A percentile compares a stretch with the other conserved stretches of the same genome.
These are phyloP conservation scores for Heliothis virescens DNA, from an alignment of 1,140 invertebrate genomes.

Conservation along the genomic window DNA sequence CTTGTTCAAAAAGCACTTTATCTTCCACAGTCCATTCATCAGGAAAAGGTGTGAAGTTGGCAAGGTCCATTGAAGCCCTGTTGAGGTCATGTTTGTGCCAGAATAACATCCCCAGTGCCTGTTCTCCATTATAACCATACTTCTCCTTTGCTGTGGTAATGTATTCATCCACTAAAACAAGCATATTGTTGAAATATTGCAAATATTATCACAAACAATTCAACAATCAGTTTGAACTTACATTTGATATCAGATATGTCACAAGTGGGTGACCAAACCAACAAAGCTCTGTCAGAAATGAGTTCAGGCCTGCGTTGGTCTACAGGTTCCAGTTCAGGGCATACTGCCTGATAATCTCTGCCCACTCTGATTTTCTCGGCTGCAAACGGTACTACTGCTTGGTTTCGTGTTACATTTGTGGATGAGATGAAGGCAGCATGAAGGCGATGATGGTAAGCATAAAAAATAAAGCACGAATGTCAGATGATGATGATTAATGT, in stretches of 20 bases:
- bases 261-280: conserved; percentile 97
- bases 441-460: conserved; percentile 83
- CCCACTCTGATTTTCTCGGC: conserved; percentile 97
- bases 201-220: conserved; percentile 18
- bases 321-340: conserved; percentile 91
- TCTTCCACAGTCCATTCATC: conserved; percentile 99
- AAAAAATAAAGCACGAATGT: conserved; percentile 82
- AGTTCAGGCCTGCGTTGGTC: conserved; percentile 88
- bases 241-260: conserved; percentile 95
- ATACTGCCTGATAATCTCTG: conserved; percentile 96
- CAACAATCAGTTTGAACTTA: conserved; percentile 84
- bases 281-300: conserved; percentile 93
- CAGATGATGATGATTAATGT: conserved; percentile 61
- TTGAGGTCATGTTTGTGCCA: conserved; percentile 99
- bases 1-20: conserved; percentile 99
- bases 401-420: conserved; percentile 75
- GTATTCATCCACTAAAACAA: conserved; percentile 94
- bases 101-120: conserved; percentile 98
- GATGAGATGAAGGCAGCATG: conserved; percentile 81
- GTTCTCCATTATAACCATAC: conserved; percentile 99
- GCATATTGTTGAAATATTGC: conserved; percentile 31
- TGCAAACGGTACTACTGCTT: conserved; percentile 88
- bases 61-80: conserved; percentile 95
- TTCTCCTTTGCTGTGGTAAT: conserved; percentile 98
- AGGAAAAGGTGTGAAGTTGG: conserved; percentile 98